Evolutionary conservation across 2,888 invertebrate genomes (phyloP), one percentile per base, ranked within the genome.

Genomic region (Drosophila niveifrons): DNA sequence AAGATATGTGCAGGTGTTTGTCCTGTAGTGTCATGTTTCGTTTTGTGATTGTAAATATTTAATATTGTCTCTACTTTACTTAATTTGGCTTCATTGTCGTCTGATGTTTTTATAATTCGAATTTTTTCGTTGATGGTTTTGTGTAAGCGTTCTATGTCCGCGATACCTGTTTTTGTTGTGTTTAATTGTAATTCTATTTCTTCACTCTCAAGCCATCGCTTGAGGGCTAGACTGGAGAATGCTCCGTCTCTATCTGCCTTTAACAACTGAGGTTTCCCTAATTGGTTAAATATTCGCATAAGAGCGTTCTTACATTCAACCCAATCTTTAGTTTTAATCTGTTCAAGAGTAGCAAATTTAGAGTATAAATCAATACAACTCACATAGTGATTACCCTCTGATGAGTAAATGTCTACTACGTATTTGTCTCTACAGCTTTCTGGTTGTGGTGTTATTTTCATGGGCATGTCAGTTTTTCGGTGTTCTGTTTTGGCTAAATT

Each of bases 181-280:
- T 51, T 51, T 7, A 51, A 7, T n/a, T 51, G 18, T 36, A 51
- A 6, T n/a, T 51, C 36, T 18, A 51, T n/a, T n/a, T n/a, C 51
- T 15, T 51, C 46, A 28, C 28, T 47, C 28, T 47, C 46, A n/a
- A 47, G 46, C 46, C 46, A 47, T 28, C 46, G 23, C 8, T 51
- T 51, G 36, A 36, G 18, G 2, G 36, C 36, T 36, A 51, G 18
- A 18, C 51, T 51, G 36, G 51, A 36, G n/a, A 51, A 36, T 51
- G 51, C 51, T n/a, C 51, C 48, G n/a, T 51, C 51, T 51, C 51
- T 10, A 11, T 51, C 51, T 36, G 51, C 51, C n/a, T 51, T 51
- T 18, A 51, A n/a, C 10, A 51, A 9, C 9, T 9, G 2, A 29
- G 31, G 31, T 15, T 29, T 29, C 31, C 28, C 28, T 8, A 48